Conservation (phyloP, 1,140 invertebrate genomes). For the Gryllus bimaculatus region DNA sequence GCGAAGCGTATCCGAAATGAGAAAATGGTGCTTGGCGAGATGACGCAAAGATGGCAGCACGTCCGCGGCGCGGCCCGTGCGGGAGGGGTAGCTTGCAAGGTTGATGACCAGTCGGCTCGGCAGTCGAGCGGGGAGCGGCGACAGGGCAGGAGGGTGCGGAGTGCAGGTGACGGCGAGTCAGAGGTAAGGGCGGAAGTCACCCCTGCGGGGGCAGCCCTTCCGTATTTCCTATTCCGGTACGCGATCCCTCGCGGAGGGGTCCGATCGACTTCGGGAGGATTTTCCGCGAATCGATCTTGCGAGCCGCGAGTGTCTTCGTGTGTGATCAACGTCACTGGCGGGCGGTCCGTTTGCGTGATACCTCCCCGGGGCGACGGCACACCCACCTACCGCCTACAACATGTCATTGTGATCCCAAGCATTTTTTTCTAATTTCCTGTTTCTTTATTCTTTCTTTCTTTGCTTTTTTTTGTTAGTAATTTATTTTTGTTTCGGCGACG, state of each 20-base stretch:
- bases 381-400: too few species aligned
- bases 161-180: not conserved
- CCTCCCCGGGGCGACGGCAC: too few species aligned
- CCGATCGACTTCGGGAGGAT: not conserved
- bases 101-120: not conserved
- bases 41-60: slow-evolving; percentile 2
- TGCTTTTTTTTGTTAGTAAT: too few species aligned
- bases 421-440: too few species aligned
- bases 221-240: too few species aligned
- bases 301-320: not conserved
- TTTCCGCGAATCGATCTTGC: not conserved
- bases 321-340: not conserved
- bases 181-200: not conserved
- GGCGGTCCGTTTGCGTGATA: too few species aligned
- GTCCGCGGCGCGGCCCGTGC: not conserved
- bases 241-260: too few species aligned
- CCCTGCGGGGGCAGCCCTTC: too few species aligned
- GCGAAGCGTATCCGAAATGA: not conserved
- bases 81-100: not conserved
- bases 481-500: too few species aligned
- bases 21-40: not conserved
- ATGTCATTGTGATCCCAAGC: too few species aligned
- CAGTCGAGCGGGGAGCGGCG: not conserved
- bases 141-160: not conserved
- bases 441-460: too few species aligned